These are phyloP conservation scores for Pseudolaguvia tuberculata DNA, from an alignment of 2,113 vertebrate genomes.

Conservation along the genomic window DNA sequence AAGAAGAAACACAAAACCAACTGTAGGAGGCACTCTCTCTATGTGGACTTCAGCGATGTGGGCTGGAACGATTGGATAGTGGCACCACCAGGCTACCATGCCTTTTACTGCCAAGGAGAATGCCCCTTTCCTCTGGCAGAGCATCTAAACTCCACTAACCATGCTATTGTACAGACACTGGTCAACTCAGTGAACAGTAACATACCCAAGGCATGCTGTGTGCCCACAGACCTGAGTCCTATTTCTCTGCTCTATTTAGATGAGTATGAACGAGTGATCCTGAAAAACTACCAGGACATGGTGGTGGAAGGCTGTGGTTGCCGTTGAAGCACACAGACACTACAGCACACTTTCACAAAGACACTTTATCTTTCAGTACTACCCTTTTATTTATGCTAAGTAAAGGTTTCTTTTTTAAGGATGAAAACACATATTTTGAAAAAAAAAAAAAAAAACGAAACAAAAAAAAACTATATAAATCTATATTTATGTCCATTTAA, in stretches of 20 bases:
- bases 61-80: conserved; percentile 92
- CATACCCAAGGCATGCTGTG: conserved; percentile 87
- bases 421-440: conserved; percentile 83
- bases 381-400: conserved; percentile 87
- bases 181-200: conserved; percentile 87
- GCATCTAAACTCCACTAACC: conserved; percentile 87
- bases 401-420: conserved; percentile 2
- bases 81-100: conserved; percentile 81
- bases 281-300: conserved; percentile 92
- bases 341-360: conserved; percentile 51
- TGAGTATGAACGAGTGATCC: conserved; percentile 83
- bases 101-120: conserved; percentile 87
- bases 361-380: conserved; percentile 84
- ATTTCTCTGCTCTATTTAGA: conserved; percentile 88
- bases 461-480: conserved; percentile 54
- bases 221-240: conserved; percentile 84
- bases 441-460: conserved; percentile 73
- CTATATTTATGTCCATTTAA: conserved; percentile 86
- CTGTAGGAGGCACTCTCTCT: conserved; percentile 82
- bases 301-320: conserved; percentile 88
- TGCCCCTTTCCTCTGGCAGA: conserved; percentile 85
- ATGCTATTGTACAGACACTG: conserved; percentile 86
- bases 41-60: conserved; percentile 87
- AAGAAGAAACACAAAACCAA: conserved; percentile 79
- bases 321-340: conserved; percentile 60